Base-by-base conservation (phyloP, 2,888 invertebrate species). In the Pheosia tremula region DNA sequence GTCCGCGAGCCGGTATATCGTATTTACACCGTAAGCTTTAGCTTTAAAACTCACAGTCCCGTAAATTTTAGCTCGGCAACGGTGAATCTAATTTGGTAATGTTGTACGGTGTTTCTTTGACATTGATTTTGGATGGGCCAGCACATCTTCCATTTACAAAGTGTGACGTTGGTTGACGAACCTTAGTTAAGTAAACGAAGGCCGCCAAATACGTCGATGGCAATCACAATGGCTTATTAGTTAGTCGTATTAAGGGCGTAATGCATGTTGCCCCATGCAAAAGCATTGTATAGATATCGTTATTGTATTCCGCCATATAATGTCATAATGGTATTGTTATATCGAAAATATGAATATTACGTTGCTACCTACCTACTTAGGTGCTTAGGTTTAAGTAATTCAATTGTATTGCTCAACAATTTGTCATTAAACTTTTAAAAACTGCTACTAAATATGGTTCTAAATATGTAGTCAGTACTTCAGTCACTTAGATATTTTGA, bases 111-210 rank as follows among this genome's bases (percentile, higher is more conserved):
- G 86, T 86, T 84, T 85, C 84, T 90, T 89, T 90, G 90, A 89
- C 89, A 89, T 90, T 90, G 89, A 88, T 90, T 91, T 90, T 83
- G 81, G 85, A 78, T 72, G 78, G 80, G 76, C 75, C 78, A 80
- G 81, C 79, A 83, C 85, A 84, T 85, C 82, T 83, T 81, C 67
- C 75, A 80, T 79, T 80, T 77, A 83, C 82, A 81, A 86, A 83
- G 76, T 82, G 77, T 80, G 83, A 81, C 82, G 79, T 70, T 79
- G 76, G 55, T 74, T 71, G 65, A 52, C 70, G 71, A 75, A 71
- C 72, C 73, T 72, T 66, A 62, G 68, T 64, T 69, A 54, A 77
- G 65, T 64, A 64, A 63, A 72, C 64, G 81, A 84, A 82, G 82
- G 84, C 71, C 82, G 78, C 68, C 75, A 67, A 69, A 78, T 73